Evolutionary conservation across 2,888 invertebrate genomes (phyloP).

Genomic region (Argyresthia albistria): DNA sequence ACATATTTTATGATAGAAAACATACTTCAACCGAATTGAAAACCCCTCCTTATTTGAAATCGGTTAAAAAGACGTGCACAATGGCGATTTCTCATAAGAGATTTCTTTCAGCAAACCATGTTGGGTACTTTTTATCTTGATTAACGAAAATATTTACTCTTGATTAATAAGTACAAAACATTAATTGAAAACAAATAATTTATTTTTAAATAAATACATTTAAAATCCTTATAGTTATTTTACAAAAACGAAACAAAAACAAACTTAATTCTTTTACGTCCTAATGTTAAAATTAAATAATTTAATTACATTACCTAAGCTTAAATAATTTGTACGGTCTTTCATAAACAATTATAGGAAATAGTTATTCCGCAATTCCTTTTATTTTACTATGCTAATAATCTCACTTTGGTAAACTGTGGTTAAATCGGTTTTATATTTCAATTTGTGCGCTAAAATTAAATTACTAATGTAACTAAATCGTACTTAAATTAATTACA

Average conservation of each 20-base stretch:
- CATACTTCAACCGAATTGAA: too few species aligned
- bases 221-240: constrained; percentile 47
- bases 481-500: too few species aligned
- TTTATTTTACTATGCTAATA: constrained; percentile 37
- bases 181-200: constrained; percentile 48
- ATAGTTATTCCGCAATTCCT: not conserved
- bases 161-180: constrained; percentile 13
- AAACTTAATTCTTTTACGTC: constrained; percentile 18
- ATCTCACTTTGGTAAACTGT: constrained; percentile 75
- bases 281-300: constrained; percentile 42
- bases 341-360: constrained; percentile 1
- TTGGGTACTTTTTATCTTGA: too few species aligned
- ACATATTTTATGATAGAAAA: too few species aligned
- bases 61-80: too few species aligned
- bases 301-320: constrained; percentile 31
- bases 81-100: too few species aligned
- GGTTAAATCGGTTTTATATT: constrained; percentile 55
- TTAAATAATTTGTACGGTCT: constrained; percentile 64
- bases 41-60: too few species aligned
- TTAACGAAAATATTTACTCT: too few species aligned
- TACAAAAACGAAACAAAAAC: constrained; percentile 64
- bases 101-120: too few species aligned
- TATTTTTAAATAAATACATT: constrained; percentile 61
- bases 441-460: constrained; percentile 16
- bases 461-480: too few species aligned